A percentile compares a stretch with the other conserved stretches of the same genome.
Conservation (phyloP, 2,888 invertebrate species). For the Aleiodes leptofemur region DNA sequence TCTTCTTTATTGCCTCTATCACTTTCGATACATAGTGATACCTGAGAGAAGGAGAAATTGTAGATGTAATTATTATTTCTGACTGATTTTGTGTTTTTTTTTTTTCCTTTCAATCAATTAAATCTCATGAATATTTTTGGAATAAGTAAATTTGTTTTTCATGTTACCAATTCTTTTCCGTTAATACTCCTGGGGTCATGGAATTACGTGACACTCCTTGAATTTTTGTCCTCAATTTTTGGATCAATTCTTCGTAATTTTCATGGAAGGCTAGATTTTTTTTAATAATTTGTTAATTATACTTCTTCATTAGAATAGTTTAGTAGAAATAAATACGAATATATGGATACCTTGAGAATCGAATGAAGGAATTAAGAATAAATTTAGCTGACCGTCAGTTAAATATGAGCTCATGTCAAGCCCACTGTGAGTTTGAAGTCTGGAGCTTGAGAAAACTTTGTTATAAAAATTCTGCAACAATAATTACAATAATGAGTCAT, state of each 20-base stretch:
- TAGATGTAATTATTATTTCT: constrained; percentile 38
- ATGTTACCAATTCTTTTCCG: constrained; percentile 86
- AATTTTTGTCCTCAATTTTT: constrained; percentile 82
- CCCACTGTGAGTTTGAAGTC: constrained; percentile 81
- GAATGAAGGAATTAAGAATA: constrained; percentile 83
- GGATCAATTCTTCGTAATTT: constrained; percentile 78
- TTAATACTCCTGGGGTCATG: constrained; percentile 84
- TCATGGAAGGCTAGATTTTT: constrained; percentile 59
- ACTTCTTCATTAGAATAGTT: background rate
- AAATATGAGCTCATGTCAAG: constrained; percentile 80
- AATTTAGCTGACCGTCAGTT: constrained; percentile 81
- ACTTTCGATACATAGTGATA: constrained; percentile 88
- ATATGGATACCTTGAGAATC: constrained; percentile 73
- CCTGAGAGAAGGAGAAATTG: constrained; percentile 69
- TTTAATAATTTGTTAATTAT: constrained; percentile 13
- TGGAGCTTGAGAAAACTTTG: constrained; percentile 80
- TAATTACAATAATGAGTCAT: constrained; percentile 52
- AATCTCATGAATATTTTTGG: constrained; percentile 10
- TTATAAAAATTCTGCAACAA: constrained; percentile 75
- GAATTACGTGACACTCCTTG: constrained; percentile 83
- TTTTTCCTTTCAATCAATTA: background rate
- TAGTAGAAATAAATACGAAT: background rate
- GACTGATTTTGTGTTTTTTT: constrained; percentile 18
- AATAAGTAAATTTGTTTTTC: constrained; percentile 24
- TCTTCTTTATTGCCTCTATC: constrained; percentile 91